Percentiles rank a stretch among this genome's conserved stretches.
Conservation (phyloP, 53 echinoderm and acorn worm genomes). For the Stichopus horrens region DNA sequence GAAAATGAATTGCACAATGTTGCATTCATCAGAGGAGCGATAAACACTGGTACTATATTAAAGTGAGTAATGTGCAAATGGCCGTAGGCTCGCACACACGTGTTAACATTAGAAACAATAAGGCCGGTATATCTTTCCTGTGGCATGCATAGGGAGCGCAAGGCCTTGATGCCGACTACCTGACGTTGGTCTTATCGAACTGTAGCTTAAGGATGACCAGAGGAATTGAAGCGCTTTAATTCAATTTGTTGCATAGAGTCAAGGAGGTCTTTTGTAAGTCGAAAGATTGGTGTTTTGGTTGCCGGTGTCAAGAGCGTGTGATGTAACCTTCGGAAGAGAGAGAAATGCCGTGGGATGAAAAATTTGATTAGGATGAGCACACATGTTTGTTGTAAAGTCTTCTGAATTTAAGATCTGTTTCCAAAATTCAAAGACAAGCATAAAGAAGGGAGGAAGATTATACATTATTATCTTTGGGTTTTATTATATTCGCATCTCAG, state of each 20-base stretch:
- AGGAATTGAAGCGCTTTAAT: constrained; percentile 5
- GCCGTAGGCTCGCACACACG: not conserved
- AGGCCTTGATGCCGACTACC: not conserved
- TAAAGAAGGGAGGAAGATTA: no score
- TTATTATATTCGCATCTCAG: no score
- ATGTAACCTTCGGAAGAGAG: not conserved
- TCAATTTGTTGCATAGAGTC: not conserved
- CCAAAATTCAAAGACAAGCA: no score
- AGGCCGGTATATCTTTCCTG: not conserved
- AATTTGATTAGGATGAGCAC: constrained; percentile 35
- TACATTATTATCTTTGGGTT: no score
- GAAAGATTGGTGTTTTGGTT: not conserved
- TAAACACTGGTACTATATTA: no score
- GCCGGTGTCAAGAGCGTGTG: not conserved
- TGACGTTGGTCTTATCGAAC: not conserved
- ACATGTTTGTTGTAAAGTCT: constrained; percentile 38
- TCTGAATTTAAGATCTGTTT: not conserved
- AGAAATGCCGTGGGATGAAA: constrained; percentile 3
- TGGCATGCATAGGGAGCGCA: not conserved
- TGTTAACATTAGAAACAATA: not conserved
- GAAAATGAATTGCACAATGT: no score
- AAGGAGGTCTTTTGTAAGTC: constrained; percentile 1
- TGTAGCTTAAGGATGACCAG: not conserved
- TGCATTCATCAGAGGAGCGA: no score
- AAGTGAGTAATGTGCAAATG: no score